phyloP scores from a whole-genome alignment of 2,797 vertebrate species.

The Dicrostonyx torquatus region DNA sequence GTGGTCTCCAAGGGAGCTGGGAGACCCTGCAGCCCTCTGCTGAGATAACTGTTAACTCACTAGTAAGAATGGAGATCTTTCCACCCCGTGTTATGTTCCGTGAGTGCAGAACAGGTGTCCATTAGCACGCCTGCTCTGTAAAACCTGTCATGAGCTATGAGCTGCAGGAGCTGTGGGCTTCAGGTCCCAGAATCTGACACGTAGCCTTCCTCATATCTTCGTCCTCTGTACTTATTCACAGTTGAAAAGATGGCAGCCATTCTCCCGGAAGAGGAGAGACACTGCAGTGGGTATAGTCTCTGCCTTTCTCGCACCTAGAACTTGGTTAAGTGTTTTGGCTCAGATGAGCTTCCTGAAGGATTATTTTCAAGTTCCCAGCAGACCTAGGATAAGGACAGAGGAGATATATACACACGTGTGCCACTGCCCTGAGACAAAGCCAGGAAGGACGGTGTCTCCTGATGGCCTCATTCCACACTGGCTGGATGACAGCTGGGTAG shows the following conservation, averaged over 20 bases:
- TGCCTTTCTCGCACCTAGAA: neutral
- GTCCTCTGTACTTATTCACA: neutral
- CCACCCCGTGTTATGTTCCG: fast-evolving
- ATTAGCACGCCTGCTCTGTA: no score
- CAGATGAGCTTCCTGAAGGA: neutral
- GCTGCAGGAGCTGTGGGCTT: no score
- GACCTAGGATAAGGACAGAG: neutral
- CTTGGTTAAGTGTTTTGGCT: fast-evolving
- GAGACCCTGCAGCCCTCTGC: neutral
- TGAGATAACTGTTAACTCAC: no score
- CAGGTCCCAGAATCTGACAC: neutral
- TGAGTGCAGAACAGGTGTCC: fast-evolving
- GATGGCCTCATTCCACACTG: neutral
- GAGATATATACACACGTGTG: fast-evolving
- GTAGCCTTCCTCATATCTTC: fast-evolving
- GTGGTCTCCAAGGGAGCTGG: neutral
- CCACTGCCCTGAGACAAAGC: neutral
- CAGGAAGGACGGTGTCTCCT: neutral
- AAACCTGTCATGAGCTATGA: no score
- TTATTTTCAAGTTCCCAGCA: neutral
- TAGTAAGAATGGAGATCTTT: neutral
- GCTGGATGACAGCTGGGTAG: constrained; percentile 40
- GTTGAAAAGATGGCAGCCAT: neutral
- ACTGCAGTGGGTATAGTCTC: fast-evolving
- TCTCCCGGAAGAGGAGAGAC: neutral